These are phyloP conservation scores for Pinctada fucata DNA, from an alignment of 2,888 invertebrate genomes.

Conservation along the genomic window DNA sequence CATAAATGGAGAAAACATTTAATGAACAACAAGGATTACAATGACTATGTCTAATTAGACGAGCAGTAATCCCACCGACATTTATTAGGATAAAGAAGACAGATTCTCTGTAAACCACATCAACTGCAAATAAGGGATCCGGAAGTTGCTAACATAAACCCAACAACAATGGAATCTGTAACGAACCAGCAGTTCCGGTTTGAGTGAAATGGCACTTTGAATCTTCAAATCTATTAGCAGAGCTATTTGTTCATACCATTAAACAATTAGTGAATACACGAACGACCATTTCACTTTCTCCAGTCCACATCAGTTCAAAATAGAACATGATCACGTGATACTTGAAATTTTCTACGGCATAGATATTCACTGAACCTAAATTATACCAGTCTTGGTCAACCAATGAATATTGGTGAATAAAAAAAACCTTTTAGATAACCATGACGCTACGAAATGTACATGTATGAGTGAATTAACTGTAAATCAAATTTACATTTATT, in stretches of 20 bases:
- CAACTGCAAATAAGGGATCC: background rate
- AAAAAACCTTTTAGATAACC: too few relatives aligned
- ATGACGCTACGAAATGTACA: too few relatives aligned
- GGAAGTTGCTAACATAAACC: conserved; percentile 4
- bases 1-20: background rate
- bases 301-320: too few relatives aligned
- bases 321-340: too few relatives aligned
- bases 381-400: too few relatives aligned
- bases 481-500: too few relatives aligned
- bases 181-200: background rate
- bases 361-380: too few relatives aligned
- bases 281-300: background rate
- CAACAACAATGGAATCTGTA: conserved; percentile 1
- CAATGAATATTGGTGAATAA: too few relatives aligned
- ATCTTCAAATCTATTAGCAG: background rate
- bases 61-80: background rate
- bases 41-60: background rate
- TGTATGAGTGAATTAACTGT: too few relatives aligned
- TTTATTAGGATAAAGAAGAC: background rate
- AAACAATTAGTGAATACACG: background rate
- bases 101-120: background rate
- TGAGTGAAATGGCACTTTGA: background rate
- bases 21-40: background rate
- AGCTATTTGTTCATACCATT: conserved; percentile 1
- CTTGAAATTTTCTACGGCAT: too few relatives aligned